Conservation (phyloP, 1,140 invertebrate species). For the Camponotus pennsylvanicus region DNA sequence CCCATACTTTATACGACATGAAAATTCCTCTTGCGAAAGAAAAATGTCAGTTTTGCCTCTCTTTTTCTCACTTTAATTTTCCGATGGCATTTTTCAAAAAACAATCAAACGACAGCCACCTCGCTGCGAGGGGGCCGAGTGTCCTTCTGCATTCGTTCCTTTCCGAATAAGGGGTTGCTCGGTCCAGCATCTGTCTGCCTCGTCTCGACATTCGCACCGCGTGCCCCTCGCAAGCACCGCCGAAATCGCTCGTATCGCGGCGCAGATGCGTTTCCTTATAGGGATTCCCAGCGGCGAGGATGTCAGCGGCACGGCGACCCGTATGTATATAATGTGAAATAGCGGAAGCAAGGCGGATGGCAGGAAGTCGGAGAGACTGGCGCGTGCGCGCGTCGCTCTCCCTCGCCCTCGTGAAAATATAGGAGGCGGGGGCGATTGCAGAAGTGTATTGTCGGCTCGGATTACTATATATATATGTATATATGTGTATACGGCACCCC, state of each 20-base stretch:
- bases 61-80: background rate
- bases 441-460: conserved; percentile 81
- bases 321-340: conserved; percentile 80
- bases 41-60: too few species aligned
- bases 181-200: conserved; percentile 70
- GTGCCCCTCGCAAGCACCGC: conserved; percentile 19
- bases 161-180: conserved; percentile 23
- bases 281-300: conserved; percentile 66
- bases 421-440: conserved; percentile 78
- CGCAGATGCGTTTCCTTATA: conserved; percentile 80
- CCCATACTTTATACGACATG: too few species aligned
- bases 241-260: conserved; percentile 68
- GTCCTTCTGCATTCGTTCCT: background rate
- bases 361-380: conserved; percentile 85
- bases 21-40: background rate
- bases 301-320: conserved; percentile 54
- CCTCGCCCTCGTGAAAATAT: conserved; percentile 77
- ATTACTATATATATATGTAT: conserved; percentile 70
- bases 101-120: background rate
- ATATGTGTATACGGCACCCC: background rate
- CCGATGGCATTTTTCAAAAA: background rate
- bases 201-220: conserved; percentile 40
- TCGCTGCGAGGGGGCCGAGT: background rate
- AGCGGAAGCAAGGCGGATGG: conserved; percentile 85
- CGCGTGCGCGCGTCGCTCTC: conserved; percentile 79